Evolutionary conservation across 2,113 vertebrate genomes (phyloP).

Genomic region (Irena cyanogastra): DNA sequence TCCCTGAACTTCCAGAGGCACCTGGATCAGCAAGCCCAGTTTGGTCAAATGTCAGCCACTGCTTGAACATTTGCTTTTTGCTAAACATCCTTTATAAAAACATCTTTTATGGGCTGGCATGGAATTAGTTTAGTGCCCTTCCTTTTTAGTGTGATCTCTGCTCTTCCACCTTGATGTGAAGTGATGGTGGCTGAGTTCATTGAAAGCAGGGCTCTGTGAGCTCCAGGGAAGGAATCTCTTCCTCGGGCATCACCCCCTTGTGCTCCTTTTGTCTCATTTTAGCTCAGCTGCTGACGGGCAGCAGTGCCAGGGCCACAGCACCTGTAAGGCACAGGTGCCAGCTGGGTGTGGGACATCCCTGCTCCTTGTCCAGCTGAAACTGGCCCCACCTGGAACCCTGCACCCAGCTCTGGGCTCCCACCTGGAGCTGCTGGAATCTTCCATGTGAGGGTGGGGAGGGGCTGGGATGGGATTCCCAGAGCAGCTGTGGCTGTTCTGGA

Average conservation of each 20-base stretch:
- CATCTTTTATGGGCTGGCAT: background rate
- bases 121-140: background rate
- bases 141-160: background rate
- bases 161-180: background rate
- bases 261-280: background rate
- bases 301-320: fast-evolving
- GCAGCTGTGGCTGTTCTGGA: background rate
- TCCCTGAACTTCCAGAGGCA: background rate
- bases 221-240: background rate
- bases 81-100: background rate
- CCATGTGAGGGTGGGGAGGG: background rate
- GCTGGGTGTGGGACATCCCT: too few species aligned
- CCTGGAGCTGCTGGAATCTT: background rate
- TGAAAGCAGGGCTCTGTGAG: background rate
- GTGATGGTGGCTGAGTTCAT: background rate
- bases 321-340: too few species aligned
- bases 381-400: background rate
- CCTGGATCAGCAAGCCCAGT: background rate
- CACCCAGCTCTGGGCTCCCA: background rate
- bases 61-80: background rate
- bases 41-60: background rate
- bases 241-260: background rate
- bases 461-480: background rate
- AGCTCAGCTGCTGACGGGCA: background rate
- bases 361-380: background rate